phyloP scores from a whole-genome alignment of 2,797 vertebrate genomes.

The Pelodytes ibericus region DNA sequence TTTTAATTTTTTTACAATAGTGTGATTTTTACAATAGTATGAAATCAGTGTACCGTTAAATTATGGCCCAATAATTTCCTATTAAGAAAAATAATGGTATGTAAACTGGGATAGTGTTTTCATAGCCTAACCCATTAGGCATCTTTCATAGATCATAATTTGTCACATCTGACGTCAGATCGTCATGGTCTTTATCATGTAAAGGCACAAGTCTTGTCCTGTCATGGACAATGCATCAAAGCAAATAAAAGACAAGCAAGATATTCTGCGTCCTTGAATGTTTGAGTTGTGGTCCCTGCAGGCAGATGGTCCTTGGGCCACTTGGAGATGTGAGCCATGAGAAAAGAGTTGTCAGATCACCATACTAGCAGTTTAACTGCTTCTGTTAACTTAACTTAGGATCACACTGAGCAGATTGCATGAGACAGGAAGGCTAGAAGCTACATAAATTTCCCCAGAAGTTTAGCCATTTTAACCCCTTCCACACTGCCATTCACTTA shows the following conservation, averaged over 20 bases:
- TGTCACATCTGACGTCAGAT: no score
- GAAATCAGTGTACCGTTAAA: no score
- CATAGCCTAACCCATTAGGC: neutral
- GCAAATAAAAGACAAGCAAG: conserved; percentile 30
- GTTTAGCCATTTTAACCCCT: conserved; percentile 24
- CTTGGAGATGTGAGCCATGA: conserved; percentile 39
- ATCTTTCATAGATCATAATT: no score
- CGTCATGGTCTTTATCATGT: neutral
- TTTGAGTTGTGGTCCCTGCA: conserved; percentile 11
- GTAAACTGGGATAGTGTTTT: neutral
- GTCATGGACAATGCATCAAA: conserved; percentile 1
- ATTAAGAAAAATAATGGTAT: no score
- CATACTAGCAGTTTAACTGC: conserved; percentile 45
- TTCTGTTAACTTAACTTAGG: conserved; percentile 38
- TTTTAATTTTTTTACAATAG: no score
- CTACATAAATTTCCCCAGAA: conserved; percentile 15
- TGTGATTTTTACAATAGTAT: no score
- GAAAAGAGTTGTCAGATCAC: conserved; percentile 49
- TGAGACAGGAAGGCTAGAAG: conserved; percentile 41
- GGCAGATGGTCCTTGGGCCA: conserved; percentile 40
- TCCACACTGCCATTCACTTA: conserved; percentile 1
- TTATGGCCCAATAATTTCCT: no score
- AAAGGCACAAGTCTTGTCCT: neutral
- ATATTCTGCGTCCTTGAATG: conserved; percentile 41
- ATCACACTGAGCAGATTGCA: conserved; percentile 44